Conservation (phyloP, 1,140 invertebrate species). For the Cydia amplana region DNA sequence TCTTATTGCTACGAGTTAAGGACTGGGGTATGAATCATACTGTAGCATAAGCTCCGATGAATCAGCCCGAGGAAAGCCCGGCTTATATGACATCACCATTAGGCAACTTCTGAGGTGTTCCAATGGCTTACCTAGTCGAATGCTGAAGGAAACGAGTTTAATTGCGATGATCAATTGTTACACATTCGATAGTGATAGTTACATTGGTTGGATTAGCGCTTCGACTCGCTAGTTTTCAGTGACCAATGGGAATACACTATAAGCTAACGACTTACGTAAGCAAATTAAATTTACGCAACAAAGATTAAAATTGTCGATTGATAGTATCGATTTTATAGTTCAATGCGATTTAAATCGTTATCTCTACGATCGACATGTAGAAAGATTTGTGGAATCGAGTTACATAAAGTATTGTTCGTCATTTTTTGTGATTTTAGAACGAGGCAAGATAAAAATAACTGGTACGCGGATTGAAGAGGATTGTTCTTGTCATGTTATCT, state of each 20-base stretch:
- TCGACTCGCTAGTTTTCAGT: not conserved
- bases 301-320: slow-evolving; percentile 1
- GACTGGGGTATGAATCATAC: not conserved
- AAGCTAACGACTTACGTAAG: slow-evolving; percentile 3
- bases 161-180: not conserved
- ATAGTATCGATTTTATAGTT: slow-evolving; percentile 18
- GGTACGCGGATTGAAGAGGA: slow-evolving; percentile 21
- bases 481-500: slow-evolving; percentile 27
- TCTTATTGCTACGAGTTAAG: not conserved
- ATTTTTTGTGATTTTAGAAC: not conserved
- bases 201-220: not conserved
- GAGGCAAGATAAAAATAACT: slow-evolving; percentile 8
- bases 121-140: not conserved
- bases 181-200: not conserved
- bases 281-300: slow-evolving; percentile 23
- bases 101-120: slow-evolving; percentile 7
- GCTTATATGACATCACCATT: slow-evolving; percentile 22
- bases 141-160: not conserved
- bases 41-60: not conserved
- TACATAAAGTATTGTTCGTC: slow-evolving; percentile 11
- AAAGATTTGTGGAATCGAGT: not conserved
- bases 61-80: slow-evolving; percentile 21
- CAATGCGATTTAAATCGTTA: slow-evolving; percentile 16
- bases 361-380: not conserved
- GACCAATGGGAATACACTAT: not conserved